Conservation (phyloP, 2,888 invertebrate species). For the Mythimna ferrago region DNA sequence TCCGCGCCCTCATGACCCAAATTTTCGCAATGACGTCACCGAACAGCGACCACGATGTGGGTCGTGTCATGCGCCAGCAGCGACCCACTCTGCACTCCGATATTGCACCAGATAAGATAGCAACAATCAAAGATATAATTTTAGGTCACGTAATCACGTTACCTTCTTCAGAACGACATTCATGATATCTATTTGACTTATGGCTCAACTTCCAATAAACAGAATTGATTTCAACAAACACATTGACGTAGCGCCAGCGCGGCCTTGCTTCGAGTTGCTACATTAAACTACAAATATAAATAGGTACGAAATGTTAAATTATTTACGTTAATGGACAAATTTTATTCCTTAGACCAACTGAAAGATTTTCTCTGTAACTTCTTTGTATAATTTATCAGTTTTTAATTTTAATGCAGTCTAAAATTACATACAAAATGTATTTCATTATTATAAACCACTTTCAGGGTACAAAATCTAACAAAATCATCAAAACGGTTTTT, state of each 20-base stretch:
- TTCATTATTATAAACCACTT: too few relatives aligned
- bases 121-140: constrained; percentile 53
- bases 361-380: not conserved
- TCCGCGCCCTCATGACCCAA: constrained; percentile 86
- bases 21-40: constrained; percentile 87
- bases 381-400: not conserved
- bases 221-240: constrained; percentile 39
- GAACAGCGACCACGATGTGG: constrained; percentile 82
- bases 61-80: constrained; percentile 75
- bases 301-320: constrained; percentile 21
- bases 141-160: constrained; percentile 46
- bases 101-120: constrained; percentile 67
- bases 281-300: constrained; percentile 8
- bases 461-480: too few relatives aligned
- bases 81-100: constrained; percentile 68
- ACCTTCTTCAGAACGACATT: constrained; percentile 33
- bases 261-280: constrained; percentile 31
- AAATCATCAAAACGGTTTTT: too few relatives aligned
- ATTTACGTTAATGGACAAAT: constrained; percentile 25
- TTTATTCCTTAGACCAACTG: constrained; percentile 3
- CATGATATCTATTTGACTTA: constrained; percentile 33
- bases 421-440: too few relatives aligned
- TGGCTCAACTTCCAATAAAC: constrained; percentile 38
- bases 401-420: not conserved
- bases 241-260: constrained; percentile 38